Evolutionary conservation across 2,113 vertebrate species (phyloP), one percentile per base, ranked within the genome.

Genomic region (Hirundichthys speculiger): DNA sequence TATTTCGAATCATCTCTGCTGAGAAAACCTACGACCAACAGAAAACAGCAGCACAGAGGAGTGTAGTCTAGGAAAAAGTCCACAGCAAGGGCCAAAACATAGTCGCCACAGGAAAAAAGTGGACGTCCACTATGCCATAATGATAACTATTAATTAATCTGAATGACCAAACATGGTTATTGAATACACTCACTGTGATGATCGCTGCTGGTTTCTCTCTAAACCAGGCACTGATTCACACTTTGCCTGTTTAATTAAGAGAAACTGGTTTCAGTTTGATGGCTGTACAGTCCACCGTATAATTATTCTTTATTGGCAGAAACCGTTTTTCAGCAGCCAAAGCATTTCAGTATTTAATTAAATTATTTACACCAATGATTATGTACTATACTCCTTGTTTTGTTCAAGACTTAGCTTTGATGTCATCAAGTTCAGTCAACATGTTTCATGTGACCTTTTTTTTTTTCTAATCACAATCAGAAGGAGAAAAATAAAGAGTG

Each of bases 1-100:
- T 72, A 68, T 75, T 84, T 84, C 38, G 58, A 43, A 45, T 84
- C 60, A 80, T 77, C 62, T 69, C 42, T 45, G 54, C 77, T 51
- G 59, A 27, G n/a, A 74, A 77, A 75, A 49, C 38, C 34, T 41
- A 69, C 15, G 18, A 63, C 52, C 73, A 45, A 42, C 62, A 84
- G 38, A 80, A 75, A 79, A 68, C 50, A 46, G 46, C 21, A 15
- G 40, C 3, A 9, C 39, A 5, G 47, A 25, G 52, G 39, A 39
- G 18, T 24, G 54, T n/a, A 45, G 58, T 59, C 6, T 24, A 73
- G 16, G 66, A 25, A 64, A 64, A 63, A 14, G 14, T 15, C 25
- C 7, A 45, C 50, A n/a, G 8, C 39, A 14, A 22, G 12, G 19
- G 19, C 52, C 41, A 58, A 58, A 77, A 24, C 22, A 40, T 49